Evolutionary conservation across 1,140 invertebrate species (phyloP), one percentile per base, ranked within the genome.

Genomic region (Diorhabda carinulata): DNA sequence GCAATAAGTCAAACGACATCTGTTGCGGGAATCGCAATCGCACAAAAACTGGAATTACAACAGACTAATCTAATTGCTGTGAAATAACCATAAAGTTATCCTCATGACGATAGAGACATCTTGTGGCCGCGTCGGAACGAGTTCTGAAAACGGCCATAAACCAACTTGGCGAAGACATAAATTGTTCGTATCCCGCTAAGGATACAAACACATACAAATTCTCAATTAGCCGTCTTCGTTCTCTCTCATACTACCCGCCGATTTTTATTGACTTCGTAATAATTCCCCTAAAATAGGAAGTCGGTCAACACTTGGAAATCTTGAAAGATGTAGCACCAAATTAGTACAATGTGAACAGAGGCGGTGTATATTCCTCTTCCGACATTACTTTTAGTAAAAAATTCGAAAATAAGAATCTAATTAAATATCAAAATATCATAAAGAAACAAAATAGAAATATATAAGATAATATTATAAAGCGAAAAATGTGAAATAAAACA

Each of bases 101-200:
- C 75, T 73, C 72, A 68, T 69, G 78, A 77, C 74, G 78, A 79
- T 79, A 78, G 77, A 79, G 78, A 79, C 78, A 79, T 79, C 78
- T 79, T 78, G 77, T 73, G 78, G 78, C 72, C 74, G 77, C 70
- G 72, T 70, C 66, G 68, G 72, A 78, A 79, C 73, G 73, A 77
- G 76, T 77, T 78, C 71, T 73, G 66, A 73, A 75, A 76, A 74
- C 70, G 71, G 78, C 74, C 77, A 77, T 79, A 79, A 79, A 79
- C 74, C 78, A 79, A 77, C 70, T 74, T 74, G 73, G 62, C 72
- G 74, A 74, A 69, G 72, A 71, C 76, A 77, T 79, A 79, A 79
- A 79, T 79, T 75, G 73, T 70, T 58, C 63, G 44, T 57, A 72
- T 59, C 72, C 71, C 71, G 75, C 72, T 72, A 75, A 72, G 72